Base-by-base conservation (phyloP, 2,797 vertebrate genomes). In the Neomorphus geoffroyi region DNA sequence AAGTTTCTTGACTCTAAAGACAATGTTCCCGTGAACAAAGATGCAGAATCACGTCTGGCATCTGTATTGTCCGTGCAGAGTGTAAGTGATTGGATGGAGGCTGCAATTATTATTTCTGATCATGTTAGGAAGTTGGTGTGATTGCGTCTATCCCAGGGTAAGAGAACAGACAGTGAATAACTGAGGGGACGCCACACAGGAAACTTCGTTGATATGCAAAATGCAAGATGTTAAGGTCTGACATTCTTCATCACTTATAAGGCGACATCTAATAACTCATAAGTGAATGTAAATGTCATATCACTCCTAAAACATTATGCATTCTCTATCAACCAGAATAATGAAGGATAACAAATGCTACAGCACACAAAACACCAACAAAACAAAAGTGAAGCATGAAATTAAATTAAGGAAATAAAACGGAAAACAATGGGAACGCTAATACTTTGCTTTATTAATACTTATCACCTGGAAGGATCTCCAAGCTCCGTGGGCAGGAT, bases 281-380 rank as follows among this genome's bases (percentile, higher is more conserved):
- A 85, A 94, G 84, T 92, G 91, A 96, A 67, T 88, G 61, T 96
- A 96, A 96, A 97, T 96, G 94, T 96, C 93, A 91, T 87, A 95
- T 95, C 88, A 75, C 70, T 95, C 53, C 87, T 88, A 62, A 95
- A 94, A 58, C 64, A 27, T 67, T 71, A 64, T 67, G 64, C 72
- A 53, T 90, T 92, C 84, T 73, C 57, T 53, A 86, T 94, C 95
- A 96, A n/a, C 85, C 69, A 86, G 74, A 91, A 95, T 94, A 96
- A 95, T 94, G 88, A 95, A 86, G 92, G 91, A 96, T 94, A 96
- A 93, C 79, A 90, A 91, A 93, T 78, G 93, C 92, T 90, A 67
- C 69, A 66, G 77, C 0, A 3, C 86, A 90, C 56, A 82, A 95
- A 93, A 91, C 45, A 83, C 80, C 73, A 90, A 71, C 45, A 94